Evolutionary conservation across 2,797 vertebrate genomes (phyloP), one percentile per base, ranked within the genome.

Genomic region (Monodelphis domestica): DNA sequence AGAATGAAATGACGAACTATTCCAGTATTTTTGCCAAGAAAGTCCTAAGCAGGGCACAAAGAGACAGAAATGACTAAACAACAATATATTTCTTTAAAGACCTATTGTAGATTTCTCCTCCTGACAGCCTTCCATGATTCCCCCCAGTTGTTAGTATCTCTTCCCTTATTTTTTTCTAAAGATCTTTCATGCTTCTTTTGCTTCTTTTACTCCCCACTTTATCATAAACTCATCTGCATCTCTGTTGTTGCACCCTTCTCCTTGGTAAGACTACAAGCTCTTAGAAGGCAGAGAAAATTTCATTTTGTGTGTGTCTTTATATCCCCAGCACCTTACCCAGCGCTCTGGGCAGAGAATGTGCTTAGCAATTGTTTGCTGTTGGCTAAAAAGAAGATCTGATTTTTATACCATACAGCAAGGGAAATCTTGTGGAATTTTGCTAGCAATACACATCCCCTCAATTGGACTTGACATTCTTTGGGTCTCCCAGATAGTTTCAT

Each of bases 361-460:
- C 38, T 78, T 78, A 78, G 24, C 78, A 24, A 24, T 78, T 78
- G 63, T 45, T 78, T 70, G 21, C 70, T 78, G 2, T 26, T 45
- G 70, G 45, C 38, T 45, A 38, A 78, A 78, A 26, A 78, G n/a
- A n/a, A 63, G 59, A 15, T 78, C 45, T 78, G 21, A 1, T 24
- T 45, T 78, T 45, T 45, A 78, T 78, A 26, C 70, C 24, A 78
- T 78, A 45, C 24, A 70, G 17, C 21, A 78, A 78, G 21, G 38
- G 70, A 45, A 70, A 78, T 24, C 12, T 78, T 45, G 17, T 38
- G 70, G 0, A 50, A 52, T 54, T 30, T 28, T 54, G 51, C 52
- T 94, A 53, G 90, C 88, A 93, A 87, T 54, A 91, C 51, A 57
- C 54, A 55, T 94, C 50, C 38, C 59, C 2, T 56, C 78, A 90